Conservation (phyloP, 2,888 invertebrate species). For the Diploptera punctata region DNA sequence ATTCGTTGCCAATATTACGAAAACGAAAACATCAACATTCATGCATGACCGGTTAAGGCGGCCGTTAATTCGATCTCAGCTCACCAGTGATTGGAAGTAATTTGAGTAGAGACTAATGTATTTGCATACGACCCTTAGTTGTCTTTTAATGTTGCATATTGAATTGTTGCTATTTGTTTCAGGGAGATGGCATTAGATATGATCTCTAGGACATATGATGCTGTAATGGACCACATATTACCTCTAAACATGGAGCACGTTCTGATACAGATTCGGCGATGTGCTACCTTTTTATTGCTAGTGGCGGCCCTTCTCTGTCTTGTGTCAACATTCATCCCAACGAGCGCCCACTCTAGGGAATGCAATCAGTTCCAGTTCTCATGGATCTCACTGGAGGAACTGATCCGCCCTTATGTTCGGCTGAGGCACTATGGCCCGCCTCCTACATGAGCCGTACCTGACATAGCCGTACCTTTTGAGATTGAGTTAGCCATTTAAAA, state of each 20-base stretch:
- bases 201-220: neutral
- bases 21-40: no score
- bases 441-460: no score
- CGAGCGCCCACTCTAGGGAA: neutral
- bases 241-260: constrained; percentile 4
- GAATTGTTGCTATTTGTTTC: neutral
- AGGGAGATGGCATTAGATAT: neutral
- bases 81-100: no score
- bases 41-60: no score
- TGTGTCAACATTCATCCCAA: neutral
- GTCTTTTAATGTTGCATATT: neutral
- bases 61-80: no score
- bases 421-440: neutral
- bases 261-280: constrained; percentile 6
- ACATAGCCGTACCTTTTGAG: no score
- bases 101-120: no score
- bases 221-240: neutral
- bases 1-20: neutral
- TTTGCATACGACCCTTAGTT: no score
- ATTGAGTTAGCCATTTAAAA: no score
- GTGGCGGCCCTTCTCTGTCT: neutral
- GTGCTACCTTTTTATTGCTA: constrained; percentile 8
- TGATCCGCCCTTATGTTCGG: neutral
- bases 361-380: neutral
- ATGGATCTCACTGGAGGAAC: neutral